A percentile compares a stretch with the other conserved stretches of the same genome.
Evolutionary conservation across 2,888 invertebrate genomes (phyloP).

Genomic region (Latrodectus elegans): DNA sequence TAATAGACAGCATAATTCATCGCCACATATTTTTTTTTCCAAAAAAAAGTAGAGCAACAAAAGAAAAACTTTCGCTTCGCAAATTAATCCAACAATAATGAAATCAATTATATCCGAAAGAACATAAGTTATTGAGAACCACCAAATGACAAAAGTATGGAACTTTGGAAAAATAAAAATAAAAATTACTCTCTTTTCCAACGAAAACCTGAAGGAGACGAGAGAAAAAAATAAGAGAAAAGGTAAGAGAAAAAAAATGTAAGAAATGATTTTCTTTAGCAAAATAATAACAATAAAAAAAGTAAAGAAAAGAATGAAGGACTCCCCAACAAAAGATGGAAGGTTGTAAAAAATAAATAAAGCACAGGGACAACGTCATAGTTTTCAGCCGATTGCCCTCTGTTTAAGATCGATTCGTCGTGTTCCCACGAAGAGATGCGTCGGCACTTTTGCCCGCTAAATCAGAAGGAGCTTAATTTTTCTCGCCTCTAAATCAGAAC

Average conservation of each 20-base stretch:
- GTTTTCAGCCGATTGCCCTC: slow-evolving; percentile 51
- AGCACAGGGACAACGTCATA: slow-evolving; percentile 34
- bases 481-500: slow-evolving; percentile 47
- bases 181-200: not conserved
- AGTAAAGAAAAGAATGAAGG: not conserved
- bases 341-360: slow-evolving; percentile 60
- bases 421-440: slow-evolving; percentile 21
- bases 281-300: not conserved
- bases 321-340: slow-evolving; percentile 21
- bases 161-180: slow-evolving; percentile 17
- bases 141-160: not conserved
- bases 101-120: slow-evolving; percentile 53
- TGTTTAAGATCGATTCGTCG: slow-evolving; percentile 33
- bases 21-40: not conserved
- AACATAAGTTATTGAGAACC: slow-evolving; percentile 57
- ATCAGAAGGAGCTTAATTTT: slow-evolving; percentile 46
- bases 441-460: slow-evolving; percentile 52
- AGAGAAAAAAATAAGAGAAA: slow-evolving; percentile 30
- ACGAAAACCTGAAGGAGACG: not conserved
- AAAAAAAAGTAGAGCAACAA: not conserved
- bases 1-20: too few relatives aligned
- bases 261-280: slow-evolving; percentile 44
- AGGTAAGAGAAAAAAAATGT: slow-evolving; percentile 10
- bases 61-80: slow-evolving; percentile 1
- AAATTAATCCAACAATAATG: slow-evolving; percentile 50